A percentile compares a stretch with the other conserved stretches of the same genome.
Evolutionary conservation across 2,113 vertebrate species (phyloP).

Genomic region (Takifugu flavidus): DNA sequence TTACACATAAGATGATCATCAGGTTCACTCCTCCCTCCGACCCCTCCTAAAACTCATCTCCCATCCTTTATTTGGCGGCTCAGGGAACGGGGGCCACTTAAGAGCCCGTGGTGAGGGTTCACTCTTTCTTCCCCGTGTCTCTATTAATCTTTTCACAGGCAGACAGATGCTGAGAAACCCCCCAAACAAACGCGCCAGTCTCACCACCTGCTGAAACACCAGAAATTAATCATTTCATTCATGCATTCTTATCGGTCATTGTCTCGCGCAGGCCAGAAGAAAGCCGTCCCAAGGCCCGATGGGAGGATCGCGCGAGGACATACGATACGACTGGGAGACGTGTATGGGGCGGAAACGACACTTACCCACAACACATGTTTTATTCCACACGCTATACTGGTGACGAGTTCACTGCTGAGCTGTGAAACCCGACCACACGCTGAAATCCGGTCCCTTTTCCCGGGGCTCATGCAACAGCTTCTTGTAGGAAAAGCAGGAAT

Average conservation of each 20-base stretch:
- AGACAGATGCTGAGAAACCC: constrained; percentile 43
- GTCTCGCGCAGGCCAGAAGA: constrained; percentile 40
- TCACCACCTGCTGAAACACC: constrained; percentile 58
- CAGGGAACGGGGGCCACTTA: constrained; percentile 76
- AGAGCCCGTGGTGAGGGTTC: constrained; percentile 54
- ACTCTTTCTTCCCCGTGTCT: constrained; percentile 48
- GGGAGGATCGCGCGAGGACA: constrained; percentile 52
- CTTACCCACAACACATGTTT: constrained; percentile 57
- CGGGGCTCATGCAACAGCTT: constrained; percentile 11
- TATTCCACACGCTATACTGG: constrained; percentile 35
- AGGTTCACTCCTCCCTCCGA: constrained; percentile 68
- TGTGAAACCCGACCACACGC: constrained; percentile 48
- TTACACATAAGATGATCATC: constrained; percentile 80
- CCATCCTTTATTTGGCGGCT: constrained; percentile 83
- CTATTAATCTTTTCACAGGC: constrained; percentile 69
- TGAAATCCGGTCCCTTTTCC: constrained; percentile 29
- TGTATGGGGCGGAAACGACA: constrained; percentile 1
- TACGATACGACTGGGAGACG: constrained; percentile 39
- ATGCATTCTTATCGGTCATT: constrained; percentile 56
- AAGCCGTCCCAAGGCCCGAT: constrained; percentile 47
- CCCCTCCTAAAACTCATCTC: constrained; percentile 74
- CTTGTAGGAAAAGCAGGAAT: constrained; percentile 14
- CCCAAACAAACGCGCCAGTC: constrained; percentile 48
- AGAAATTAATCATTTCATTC: constrained; percentile 64
- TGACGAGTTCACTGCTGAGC: constrained; percentile 35